Evolutionary conservation across 2,888 invertebrate species (phyloP).

Genomic region (Proisotoma minuta): DNA sequence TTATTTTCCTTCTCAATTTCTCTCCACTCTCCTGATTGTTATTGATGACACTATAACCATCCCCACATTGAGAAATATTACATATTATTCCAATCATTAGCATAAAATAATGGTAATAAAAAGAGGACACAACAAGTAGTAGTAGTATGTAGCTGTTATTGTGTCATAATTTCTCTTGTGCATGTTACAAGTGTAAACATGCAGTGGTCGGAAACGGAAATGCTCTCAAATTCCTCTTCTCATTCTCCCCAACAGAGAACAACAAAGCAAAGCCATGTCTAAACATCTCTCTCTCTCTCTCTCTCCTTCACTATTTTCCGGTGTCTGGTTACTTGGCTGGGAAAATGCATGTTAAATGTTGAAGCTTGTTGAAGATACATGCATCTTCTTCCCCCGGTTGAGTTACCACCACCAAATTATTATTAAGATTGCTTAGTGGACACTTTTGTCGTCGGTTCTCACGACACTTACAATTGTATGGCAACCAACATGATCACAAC

Average conservation of each 20-base stretch:
- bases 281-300: conserved; percentile 17
- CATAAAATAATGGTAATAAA: too few relatives aligned
- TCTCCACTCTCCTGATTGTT: conserved; percentile 11
- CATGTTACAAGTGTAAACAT: not conserved
- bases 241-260: conserved; percentile 12
- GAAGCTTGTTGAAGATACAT: too few relatives aligned
- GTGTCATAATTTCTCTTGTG: too few relatives aligned
- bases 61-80: not conserved
- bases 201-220: conserved; percentile 45
- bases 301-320: conserved; percentile 43
- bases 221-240: conserved; percentile 37
- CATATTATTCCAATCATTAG: too few relatives aligned
- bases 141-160: too few relatives aligned
- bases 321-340: conserved; percentile 46
- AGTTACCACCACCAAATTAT: not conserved
- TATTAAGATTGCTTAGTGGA: conserved; percentile 7
- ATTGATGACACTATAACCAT: conserved; percentile 17
- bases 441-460: conserved; percentile 14
- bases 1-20: conserved; percentile 11
- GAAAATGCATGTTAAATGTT: conserved; percentile 27
- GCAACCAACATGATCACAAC: not conserved
- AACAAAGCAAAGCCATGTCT: conserved; percentile 19
- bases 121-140: too few relatives aligned
- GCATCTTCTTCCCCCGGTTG: not conserved
- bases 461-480: conserved; percentile 1